These are phyloP conservation scores for Scatophagus argus DNA, from an alignment of 2,113 vertebrate species.

Conservation along the genomic window DNA sequence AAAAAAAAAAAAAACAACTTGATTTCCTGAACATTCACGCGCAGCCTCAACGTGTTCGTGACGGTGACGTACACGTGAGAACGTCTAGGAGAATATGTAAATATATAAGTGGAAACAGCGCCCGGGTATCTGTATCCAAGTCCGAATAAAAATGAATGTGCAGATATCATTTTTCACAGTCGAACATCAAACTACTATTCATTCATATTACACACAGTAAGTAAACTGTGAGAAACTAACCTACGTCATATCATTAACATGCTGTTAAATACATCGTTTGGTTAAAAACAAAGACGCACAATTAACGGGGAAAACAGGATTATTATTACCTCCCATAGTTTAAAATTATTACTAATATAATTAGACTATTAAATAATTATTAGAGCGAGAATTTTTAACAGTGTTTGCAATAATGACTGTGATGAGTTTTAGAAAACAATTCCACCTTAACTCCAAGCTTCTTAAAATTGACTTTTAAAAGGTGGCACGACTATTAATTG, in stretches of 20 bases:
- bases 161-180: background rate
- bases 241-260: background rate
- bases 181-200: background rate
- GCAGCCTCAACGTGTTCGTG: background rate
- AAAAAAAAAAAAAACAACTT: background rate
- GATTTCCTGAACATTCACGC: background rate
- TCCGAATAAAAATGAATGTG: background rate
- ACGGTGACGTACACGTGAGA: background rate
- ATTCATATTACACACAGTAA: background rate
- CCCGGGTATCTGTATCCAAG: too few species aligned
- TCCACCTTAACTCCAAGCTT: background rate
- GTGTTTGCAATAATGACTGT: background rate
- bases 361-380: too few species aligned
- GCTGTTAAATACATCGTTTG: background rate
- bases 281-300: too few species aligned
- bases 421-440: background rate
- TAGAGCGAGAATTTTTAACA: background rate
- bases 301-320: too few species aligned
- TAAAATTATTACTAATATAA: too few species aligned
- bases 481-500: background rate
- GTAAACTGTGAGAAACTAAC: background rate
- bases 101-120: too few species aligned
- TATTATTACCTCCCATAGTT: too few species aligned
- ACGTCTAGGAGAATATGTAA: too few species aligned
- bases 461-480: background rate